phyloP scores from a whole-genome alignment of 37 sponge, comb jelly and placozoan species.

The Chondrosia reniformis region DNA sequence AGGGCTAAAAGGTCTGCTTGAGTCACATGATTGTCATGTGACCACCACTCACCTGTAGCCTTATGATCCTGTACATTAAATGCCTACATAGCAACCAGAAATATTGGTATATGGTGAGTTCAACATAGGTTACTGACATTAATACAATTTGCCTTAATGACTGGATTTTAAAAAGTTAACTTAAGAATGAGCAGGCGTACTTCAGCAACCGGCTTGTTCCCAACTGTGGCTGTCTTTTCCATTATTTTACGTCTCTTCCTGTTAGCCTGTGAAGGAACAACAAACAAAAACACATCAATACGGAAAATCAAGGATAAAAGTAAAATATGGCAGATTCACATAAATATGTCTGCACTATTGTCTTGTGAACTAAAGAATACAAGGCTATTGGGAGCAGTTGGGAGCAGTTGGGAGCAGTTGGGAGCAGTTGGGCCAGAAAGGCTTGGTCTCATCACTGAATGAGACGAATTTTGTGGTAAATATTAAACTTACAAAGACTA shows the following conservation, averaged over 20 bases:
- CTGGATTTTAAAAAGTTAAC: background rate
- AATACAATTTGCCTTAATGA: background rate
- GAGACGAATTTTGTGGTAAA: no score
- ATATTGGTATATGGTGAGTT: background rate
- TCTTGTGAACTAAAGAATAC: no score
- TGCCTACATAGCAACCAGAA: conserved; percentile 25
- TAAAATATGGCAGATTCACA: no score
- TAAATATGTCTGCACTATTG: no score
- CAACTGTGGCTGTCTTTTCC: conserved; percentile 21
- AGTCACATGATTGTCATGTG: background rate
- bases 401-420: no score
- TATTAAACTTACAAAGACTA: no score
- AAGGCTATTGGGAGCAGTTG: no score
- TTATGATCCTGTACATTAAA: conserved; percentile 35
- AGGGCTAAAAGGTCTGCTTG: background rate
- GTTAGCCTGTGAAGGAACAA: no score
- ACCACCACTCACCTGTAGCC: conserved; percentile 16
- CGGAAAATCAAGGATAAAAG: no score
- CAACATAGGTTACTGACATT: no score
- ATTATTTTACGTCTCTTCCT: conserved; percentile 30
- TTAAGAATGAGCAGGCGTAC: background rate
- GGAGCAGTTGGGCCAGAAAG: no score
- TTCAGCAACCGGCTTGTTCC: conserved; percentile 63
- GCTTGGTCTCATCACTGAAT: no score
- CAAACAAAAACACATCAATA: background rate